Evolutionary conservation across 2,888 invertebrate species (phyloP), one percentile per base, ranked within the genome.

Genomic region (Drosophila mulleri): DNA sequence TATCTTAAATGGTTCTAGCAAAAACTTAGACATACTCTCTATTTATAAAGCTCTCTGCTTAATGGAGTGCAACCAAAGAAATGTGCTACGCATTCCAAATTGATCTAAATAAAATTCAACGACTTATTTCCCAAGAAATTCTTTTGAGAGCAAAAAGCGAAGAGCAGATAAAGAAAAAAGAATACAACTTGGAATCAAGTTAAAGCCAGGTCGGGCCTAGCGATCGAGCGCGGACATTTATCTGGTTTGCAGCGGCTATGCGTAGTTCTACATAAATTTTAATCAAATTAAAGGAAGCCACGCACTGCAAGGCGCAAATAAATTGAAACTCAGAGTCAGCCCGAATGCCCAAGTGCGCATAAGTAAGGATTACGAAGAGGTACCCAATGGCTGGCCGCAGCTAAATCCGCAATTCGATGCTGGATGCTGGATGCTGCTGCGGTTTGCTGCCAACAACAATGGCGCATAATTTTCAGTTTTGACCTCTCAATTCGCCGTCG

Each of bases 401-500:
- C 35, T 20, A 77, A 77, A 59, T 74, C 71, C 47, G 57, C 54
- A 35, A 53, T 37, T 39, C 39, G 53, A 35, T 23, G 53, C 7
- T 23, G 52, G 23, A 5, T 41, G 54, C 54, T 26, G 53, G 66
- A 16, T 16, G 63, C 26, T 42, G 42, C 23, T 67, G 74, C 58
- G 62, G 57, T 41, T 37, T 65, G 65, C 75, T 67, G 62, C 66
- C 72, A 41, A 41, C 80, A 84, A 89, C 83, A 85, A 87, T 85
- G 88, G 67, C 70, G 79, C 88, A 85, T 88, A 85, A 90, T 89
- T 90, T 88, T 85, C 76, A 72, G 77, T 83, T 86, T 87, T 90
- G 90, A 90, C 90, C 91, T 90, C 90, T 90, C 91, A 87, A 90
- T 90, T 87, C 88, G 81, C 76, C 79, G 83, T 72, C 72, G 77